phyloP scores from a whole-genome alignment of 2,888 invertebrate species.

The Andrena praecox region DNA sequence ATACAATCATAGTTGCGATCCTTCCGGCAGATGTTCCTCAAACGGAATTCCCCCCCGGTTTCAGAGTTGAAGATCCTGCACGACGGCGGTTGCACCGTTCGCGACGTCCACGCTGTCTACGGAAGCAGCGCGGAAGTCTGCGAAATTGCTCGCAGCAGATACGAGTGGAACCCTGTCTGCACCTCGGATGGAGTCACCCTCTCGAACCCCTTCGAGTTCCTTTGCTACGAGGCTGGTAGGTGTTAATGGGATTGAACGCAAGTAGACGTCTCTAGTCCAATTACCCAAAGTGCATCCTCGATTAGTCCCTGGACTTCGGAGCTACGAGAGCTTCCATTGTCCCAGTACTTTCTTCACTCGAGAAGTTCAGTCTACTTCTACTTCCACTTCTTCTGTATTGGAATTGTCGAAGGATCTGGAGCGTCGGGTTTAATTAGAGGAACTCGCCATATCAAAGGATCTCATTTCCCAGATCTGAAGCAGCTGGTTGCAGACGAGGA shows the following conservation, averaged over 20 bases:
- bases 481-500: conserved; percentile 32
- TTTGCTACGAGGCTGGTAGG: conserved; percentile 72
- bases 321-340: too few relatives aligned
- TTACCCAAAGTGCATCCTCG: conserved; percentile 2
- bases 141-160: conserved; percentile 62
- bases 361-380: too few relatives aligned
- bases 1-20: neutral
- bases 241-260: conserved; percentile 22
- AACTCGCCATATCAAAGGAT: neutral
- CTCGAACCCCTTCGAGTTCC: conserved; percentile 76
- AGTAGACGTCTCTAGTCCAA: neutral
- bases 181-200: conserved; percentile 73
- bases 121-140: conserved; percentile 67
- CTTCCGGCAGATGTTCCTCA: neutral
- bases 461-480: conserved; percentile 30
- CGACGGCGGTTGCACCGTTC: conserved; percentile 75
- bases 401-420: too few relatives aligned
- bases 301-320: neutral
- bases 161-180: conserved; percentile 75
- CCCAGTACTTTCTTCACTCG: too few relatives aligned
- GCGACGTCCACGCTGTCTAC: conserved; percentile 65
- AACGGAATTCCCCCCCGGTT: conserved; percentile 6
- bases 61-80: conserved; percentile 73
- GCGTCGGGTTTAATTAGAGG: neutral
- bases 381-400: too few relatives aligned